A percentile compares a stretch with the other conserved stretches of the same genome.
Evolutionary conservation across 2,113 vertebrate genomes (phyloP).

Genomic region (Oncorhynchus mykiss): DNA sequence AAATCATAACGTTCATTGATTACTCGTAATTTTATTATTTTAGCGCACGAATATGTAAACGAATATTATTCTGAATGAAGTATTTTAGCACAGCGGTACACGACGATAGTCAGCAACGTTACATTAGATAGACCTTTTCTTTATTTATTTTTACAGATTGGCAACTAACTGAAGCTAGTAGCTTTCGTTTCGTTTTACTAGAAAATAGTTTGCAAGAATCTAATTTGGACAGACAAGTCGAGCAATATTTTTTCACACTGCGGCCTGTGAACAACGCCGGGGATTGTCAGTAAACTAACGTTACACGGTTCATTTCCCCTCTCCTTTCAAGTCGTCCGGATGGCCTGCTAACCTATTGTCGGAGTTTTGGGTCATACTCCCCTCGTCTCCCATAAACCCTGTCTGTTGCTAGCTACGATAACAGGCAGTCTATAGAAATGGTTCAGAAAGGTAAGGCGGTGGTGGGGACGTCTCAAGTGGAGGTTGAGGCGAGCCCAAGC

Average conservation of each 20-base stretch:
- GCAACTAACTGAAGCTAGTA: background rate
- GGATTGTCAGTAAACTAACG: background rate
- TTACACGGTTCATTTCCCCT: conserved; percentile 38
- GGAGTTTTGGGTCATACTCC: background rate
- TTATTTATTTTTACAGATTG: background rate
- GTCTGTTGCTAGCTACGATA: background rate
- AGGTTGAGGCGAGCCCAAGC: conserved; percentile 74
- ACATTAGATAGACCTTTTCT: background rate
- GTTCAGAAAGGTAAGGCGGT: conserved; percentile 87
- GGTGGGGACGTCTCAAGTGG: conserved; percentile 72
- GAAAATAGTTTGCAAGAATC: background rate
- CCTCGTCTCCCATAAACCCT: background rate
- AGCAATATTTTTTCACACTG: background rate
- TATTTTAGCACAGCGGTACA: background rate
- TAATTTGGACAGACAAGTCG: background rate
- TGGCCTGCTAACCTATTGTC: conserved; percentile 36
- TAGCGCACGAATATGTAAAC: background rate
- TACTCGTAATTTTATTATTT: background rate
- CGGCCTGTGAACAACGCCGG: background rate
- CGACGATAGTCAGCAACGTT: background rate
- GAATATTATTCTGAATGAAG: background rate
- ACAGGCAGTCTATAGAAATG: conserved; percentile 68
- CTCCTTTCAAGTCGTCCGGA: conserved; percentile 3
- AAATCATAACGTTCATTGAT: background rate
- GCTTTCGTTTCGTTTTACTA: conserved; percentile 5